Base-by-base conservation (phyloP, 2,797 vertebrate species). In the Pseudopleuronectes americanus region DNA sequence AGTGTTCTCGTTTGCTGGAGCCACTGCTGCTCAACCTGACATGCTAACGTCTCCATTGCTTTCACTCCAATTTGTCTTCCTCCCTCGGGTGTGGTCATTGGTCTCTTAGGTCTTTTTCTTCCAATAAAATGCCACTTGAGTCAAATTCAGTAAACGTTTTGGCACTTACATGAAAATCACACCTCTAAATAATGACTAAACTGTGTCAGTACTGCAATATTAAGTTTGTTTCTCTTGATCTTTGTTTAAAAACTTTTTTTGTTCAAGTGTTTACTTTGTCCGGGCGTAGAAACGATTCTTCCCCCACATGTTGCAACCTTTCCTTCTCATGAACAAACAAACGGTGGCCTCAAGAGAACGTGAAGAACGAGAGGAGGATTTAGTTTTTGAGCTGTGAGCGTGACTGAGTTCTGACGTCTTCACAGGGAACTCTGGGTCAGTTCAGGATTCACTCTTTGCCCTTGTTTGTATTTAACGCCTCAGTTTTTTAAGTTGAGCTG, bases 301-400 rank as follows among this genome's bases (percentile, higher is more conserved):
- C 81, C 64, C 33, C 83, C 73, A 79, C 79, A 41, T 58, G 71
- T 53, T 75, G 66, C 68, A 74, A 74, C 75, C 72, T 84, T 57
- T 75, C 19, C 45, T 38, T 49, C 23, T 3, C 13, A 28, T 60
- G 53, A 8, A 33, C n/a, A 74, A 48, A 3, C 16, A 45, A 16
- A 17, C 33, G 4, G 36, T 57, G 59, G 65, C 76, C 89, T 89
- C 85, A 31, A 31, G 86, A 89, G 89, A 74, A 48, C 24, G 4
- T 5, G 17, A 31, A 3, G 48, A 56, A 62, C 24, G 59, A 76
- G 56, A 38, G 51, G 26, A 80, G 57, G 58, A 16, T 48, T 48
- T 21, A 3, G 8, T 67, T 65, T 52, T 70, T 71, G n/a, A n/a
- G 62, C 19, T 67, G 28, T 1, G 13, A 10, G 17, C 8, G 26